Percentiles rank a stretch among this genome's conserved stretches.
These are phyloP conservation scores for Onchidella celtica DNA, from an alignment of 2,888 invertebrate genomes.

Conservation along the genomic window DNA sequence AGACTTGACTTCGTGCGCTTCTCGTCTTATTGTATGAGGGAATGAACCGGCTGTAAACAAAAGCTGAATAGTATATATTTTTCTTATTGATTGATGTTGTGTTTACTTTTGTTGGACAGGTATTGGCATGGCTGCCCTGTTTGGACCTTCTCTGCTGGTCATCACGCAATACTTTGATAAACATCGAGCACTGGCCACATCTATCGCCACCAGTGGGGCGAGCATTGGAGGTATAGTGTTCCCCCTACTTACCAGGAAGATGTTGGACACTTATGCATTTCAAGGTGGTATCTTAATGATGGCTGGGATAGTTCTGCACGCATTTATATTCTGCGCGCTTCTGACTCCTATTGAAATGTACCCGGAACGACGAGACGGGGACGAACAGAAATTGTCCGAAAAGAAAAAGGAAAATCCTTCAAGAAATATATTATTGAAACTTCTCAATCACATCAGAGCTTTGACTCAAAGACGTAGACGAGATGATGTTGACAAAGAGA, in stretches of 20 bases:
- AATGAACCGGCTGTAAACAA: too few species aligned
- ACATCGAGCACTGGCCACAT: background rate
- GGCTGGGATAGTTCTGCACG: background rate
- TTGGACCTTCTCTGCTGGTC: background rate
- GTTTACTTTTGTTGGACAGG: too few species aligned
- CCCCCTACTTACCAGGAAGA: background rate
- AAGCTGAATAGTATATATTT: too few species aligned
- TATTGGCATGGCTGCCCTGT: background rate
- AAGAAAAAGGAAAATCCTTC: background rate
- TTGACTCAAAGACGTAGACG: too few species aligned
- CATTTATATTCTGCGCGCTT: background rate
- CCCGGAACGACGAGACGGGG: background rate
- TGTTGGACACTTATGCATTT: constrained; percentile 14
- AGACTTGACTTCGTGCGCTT: too few species aligned
- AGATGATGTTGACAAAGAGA: too few species aligned
- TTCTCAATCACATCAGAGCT: too few species aligned
- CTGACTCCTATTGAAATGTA: constrained; percentile 5
- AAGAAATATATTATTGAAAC: too few species aligned
- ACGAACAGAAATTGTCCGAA: background rate
- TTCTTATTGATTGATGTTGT: too few species aligned
- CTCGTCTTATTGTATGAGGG: too few species aligned
- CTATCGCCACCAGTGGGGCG: constrained; percentile 4
- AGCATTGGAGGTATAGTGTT: constrained; percentile 27
- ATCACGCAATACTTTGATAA: constrained; percentile 10
- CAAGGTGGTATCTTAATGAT: background rate